These are phyloP conservation scores for Alouatta palliata DNA, from an alignment of 2,113 vertebrate species.

Conservation along the genomic window DNA sequence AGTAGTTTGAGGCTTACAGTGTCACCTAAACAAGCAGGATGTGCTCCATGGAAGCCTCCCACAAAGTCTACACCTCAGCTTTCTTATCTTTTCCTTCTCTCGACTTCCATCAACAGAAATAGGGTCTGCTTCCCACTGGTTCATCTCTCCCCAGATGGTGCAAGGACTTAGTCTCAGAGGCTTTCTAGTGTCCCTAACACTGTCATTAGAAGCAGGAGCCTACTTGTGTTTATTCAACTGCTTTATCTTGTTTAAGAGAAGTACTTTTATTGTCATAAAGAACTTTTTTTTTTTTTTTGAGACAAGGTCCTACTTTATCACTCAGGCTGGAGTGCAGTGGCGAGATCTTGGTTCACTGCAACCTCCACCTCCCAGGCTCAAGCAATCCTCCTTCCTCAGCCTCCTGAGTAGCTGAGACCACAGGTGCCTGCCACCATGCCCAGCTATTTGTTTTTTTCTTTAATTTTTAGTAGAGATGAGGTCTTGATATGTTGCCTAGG, in stretches of 20 bases:
- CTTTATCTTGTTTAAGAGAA: constrained; percentile 4
- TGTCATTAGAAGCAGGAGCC: background rate
- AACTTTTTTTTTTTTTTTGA: background rate
- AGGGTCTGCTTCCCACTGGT: background rate
- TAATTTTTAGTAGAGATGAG: no score
- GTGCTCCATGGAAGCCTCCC: background rate
- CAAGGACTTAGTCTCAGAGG: background rate
- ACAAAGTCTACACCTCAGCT: background rate
- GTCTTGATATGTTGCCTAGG: no score
- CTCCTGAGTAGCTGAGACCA: no score
- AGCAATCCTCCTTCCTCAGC: no score
- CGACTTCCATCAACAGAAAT: background rate
- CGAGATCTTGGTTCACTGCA: no score
- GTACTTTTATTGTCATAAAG: background rate
- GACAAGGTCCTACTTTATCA: no score
- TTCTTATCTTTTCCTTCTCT: background rate
- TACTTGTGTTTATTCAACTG: background rate
- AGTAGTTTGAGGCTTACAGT: background rate
- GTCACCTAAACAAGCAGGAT: background rate
- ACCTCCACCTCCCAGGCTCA: no score
- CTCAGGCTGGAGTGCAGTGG: no score
- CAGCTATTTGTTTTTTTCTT: no score
- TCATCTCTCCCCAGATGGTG: background rate
- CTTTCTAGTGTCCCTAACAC: background rate
- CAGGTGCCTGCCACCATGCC: no score